phyloP scores from a whole-genome alignment of 2,888 invertebrate genomes.

The Melieria omissa region DNA sequence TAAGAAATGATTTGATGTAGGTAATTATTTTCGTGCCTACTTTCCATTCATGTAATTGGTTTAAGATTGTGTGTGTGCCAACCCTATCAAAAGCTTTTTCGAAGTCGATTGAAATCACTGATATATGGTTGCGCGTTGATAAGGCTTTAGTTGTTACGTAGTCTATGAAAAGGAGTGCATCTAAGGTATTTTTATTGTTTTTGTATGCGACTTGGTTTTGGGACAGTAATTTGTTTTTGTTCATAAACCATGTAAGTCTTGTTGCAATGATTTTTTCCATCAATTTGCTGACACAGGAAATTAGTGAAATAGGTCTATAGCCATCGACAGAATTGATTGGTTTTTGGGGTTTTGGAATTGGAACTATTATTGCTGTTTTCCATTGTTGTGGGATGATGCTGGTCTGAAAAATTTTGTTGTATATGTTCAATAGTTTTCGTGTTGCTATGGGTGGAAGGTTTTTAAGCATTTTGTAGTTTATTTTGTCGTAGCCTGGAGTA shows the following conservation, averaged over 20 bases:
- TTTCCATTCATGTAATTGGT: no score
- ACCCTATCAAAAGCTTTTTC: no score
- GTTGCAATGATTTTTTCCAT: constrained; percentile 28
- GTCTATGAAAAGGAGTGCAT: not conserved
- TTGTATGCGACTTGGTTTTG: no score
- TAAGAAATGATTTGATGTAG: no score
- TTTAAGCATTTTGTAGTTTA: constrained; percentile 14
- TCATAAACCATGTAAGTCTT: constrained; percentile 16
- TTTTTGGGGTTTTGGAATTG: constrained; percentile 28
- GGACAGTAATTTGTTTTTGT: constrained; percentile 2
- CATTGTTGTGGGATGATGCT: constrained; percentile 28
- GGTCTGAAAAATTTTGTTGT: constrained; percentile 16
- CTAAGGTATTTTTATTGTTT: no score
- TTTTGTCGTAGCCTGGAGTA: constrained; percentile 13
- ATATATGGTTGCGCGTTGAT: constrained; percentile 6
- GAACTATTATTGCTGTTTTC: constrained; percentile 25
- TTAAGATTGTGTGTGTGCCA: no score
- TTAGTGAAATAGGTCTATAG: constrained; percentile 28
- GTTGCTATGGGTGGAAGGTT: not conserved
- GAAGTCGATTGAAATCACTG: constrained; percentile 2
- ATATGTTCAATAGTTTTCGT: constrained; percentile 8
- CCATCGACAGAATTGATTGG: not conserved
- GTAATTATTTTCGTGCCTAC: no score
- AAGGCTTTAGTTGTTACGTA: constrained; percentile 3
- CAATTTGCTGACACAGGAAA: constrained; percentile 26